Conservation (phyloP, 64 coral and sea anemone species). For the Montipora efflorescens region DNA sequence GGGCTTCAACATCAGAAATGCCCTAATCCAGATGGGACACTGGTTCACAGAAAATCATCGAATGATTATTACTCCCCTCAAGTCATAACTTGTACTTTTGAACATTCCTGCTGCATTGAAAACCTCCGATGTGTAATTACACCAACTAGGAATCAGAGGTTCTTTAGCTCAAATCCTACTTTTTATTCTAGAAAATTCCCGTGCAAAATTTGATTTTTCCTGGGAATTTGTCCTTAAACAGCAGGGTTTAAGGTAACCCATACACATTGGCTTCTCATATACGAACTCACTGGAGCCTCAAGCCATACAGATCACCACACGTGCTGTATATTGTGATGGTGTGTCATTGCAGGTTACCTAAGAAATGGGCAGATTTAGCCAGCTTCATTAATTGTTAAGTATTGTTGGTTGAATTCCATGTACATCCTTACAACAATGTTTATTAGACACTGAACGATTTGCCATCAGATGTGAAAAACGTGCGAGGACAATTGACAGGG, state of each 20-base stretch:
- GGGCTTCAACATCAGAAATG: not conserved
- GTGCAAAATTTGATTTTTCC: not conserved
- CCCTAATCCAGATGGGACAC: not conserved
- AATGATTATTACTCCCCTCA: not conserved
- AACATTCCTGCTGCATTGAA: not conserved
- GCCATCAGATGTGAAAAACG: constrained; percentile 74
- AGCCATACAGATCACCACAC: constrained; percentile 17
- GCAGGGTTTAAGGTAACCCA: not conserved
- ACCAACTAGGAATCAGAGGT: not conserved
- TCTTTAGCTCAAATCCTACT: not conserved
- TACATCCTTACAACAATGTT: constrained; percentile 75
- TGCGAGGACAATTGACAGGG: constrained; percentile 55
- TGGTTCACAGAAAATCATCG: not conserved
- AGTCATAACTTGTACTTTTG: not conserved
- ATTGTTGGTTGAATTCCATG: constrained; percentile 72
- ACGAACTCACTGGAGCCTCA: not conserved
- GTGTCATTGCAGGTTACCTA: constrained; percentile 69
- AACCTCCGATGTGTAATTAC: not conserved
- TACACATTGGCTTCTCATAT: not conserved
- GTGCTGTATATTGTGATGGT: constrained; percentile 59
- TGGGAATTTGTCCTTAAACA: not conserved
- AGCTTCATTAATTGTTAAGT: constrained; percentile 77
- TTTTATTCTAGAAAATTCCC: not conserved
- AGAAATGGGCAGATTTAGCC: constrained; percentile 78
- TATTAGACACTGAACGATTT: constrained; percentile 68